Percentiles rank a stretch among this genome's conserved stretches.
Evolutionary conservation across 1,140 invertebrate genomes (phyloP).

Genomic region (Arctopsyche grandis): DNA sequence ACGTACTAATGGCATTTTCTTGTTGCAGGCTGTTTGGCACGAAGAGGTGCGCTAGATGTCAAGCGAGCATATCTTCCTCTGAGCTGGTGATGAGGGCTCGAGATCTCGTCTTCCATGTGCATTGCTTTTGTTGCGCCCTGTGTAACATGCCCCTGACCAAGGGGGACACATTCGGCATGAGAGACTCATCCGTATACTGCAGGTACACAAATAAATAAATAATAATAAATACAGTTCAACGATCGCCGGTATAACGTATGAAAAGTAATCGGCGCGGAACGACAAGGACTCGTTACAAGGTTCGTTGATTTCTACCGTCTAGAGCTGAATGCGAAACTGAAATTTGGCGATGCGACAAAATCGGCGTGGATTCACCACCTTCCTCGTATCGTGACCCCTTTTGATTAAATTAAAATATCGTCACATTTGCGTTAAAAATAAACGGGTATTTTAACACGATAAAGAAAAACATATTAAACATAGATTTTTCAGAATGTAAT

Average conservation of each 20-base stretch:
- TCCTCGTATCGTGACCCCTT: too few relatives aligned
- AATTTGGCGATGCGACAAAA: too few relatives aligned
- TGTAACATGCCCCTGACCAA: conserved; percentile 86
- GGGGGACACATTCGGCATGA: conserved; percentile 94
- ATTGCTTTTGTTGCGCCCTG: conserved; percentile 94
- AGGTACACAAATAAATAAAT: conserved; percentile 58
- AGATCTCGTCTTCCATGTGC: conserved; percentile 93
- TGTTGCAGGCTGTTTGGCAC: conserved; percentile 81
- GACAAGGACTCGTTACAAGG: too few relatives aligned
- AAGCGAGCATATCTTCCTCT: conserved; percentile 88
- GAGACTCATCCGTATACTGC: conserved; percentile 84
- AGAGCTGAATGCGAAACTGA: too few relatives aligned
- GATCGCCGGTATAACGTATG: not conserved
- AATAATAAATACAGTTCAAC: not conserved
- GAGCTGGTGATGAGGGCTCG: conserved; percentile 95
- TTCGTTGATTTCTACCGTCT: too few relatives aligned
- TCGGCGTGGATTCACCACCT: too few relatives aligned
- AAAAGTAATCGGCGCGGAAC: too few relatives aligned
- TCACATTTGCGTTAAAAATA: too few relatives aligned
- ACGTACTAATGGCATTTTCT: conserved; percentile 53
- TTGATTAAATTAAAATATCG: too few relatives aligned
- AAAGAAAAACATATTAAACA: too few relatives aligned
- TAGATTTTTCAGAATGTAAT: too few relatives aligned
- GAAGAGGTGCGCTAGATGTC: conserved; percentile 88
- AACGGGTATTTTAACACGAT: too few relatives aligned